A percentile compares a stretch with the other conserved stretches of the same genome.
Evolutionary conservation across 2,888 invertebrate species (phyloP).

Genomic region (Xiphydria camelus): DNA sequence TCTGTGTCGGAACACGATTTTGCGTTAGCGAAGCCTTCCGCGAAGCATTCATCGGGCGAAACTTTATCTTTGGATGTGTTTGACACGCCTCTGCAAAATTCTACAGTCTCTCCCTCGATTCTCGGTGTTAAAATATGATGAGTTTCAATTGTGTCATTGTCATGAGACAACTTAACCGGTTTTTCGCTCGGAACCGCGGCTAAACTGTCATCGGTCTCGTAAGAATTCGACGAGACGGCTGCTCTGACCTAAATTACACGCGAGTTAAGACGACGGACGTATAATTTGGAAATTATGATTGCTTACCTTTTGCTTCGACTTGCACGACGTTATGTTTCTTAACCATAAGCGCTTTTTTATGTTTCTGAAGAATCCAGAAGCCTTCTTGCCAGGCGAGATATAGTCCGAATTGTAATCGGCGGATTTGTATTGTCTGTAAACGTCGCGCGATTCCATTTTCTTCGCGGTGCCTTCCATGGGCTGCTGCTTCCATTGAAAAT

Average conservation of each 20-base stretch:
- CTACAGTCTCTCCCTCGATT: neutral
- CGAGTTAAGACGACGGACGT: neutral
- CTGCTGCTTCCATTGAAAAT: slow-evolving; percentile 29
- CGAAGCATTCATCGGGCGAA: neutral
- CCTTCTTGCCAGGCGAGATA: slow-evolving; percentile 15
- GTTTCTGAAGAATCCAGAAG: slow-evolving; percentile 34
- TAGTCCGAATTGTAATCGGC: slow-evolving; percentile 20
- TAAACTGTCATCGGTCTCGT: slow-evolving; percentile 1
- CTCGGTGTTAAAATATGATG: neutral
- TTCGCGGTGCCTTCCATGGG: slow-evolving; percentile 11
- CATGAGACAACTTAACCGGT: slow-evolving; percentile 4
- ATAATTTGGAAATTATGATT: no score
- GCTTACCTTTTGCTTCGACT: slow-evolving; percentile 37
- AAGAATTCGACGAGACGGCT: slow-evolving; percentile 15
- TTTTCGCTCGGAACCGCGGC: neutral
- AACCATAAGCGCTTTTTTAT: slow-evolving; percentile 36
- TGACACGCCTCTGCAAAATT: no score
- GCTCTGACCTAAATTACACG: slow-evolving; percentile 18
- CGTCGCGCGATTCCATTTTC: slow-evolving; percentile 14
- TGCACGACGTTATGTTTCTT: slow-evolving; percentile 31
- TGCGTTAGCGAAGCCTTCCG: neutral
- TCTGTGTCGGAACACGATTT: neutral
- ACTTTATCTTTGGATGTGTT: neutral
- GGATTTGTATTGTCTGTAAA: slow-evolving; percentile 14
- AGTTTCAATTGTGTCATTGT: neutral